A percentile compares a stretch with the other conserved stretches of the same genome.
phyloP scores from a whole-genome alignment of 2,113 vertebrate genomes.

The Pithys albifrons region DNA sequence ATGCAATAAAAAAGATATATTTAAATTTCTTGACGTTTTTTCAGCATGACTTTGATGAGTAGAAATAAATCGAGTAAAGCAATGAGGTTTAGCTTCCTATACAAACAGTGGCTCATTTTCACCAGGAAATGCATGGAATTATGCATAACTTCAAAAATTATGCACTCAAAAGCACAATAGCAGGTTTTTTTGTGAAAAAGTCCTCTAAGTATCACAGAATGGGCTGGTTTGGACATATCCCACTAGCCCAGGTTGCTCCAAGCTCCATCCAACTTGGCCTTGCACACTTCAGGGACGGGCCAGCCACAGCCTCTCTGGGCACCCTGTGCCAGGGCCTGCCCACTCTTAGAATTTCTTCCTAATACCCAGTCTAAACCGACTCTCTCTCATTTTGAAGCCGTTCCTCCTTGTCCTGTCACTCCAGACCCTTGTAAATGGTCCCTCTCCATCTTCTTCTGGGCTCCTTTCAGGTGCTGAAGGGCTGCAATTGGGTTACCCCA shows the following conservation, averaged over 20 bases:
- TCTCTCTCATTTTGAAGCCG: not conserved
- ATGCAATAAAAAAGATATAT: not conserved
- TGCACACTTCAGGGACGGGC: not conserved
- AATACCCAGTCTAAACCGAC: not conserved
- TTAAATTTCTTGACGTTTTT: not conserved
- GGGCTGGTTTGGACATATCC: not conserved
- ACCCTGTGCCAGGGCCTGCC: not conserved
- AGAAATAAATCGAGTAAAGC: not conserved
- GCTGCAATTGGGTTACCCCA: accelerated
- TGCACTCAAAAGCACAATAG: not conserved
- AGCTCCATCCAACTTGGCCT: accelerated
- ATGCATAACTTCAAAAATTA: not conserved
- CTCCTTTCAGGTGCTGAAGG: not conserved
- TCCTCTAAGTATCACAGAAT: not conserved
- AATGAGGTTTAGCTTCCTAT: not conserved
- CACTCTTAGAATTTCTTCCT: not conserved
- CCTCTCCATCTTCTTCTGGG: not conserved
- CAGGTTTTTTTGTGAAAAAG: not conserved
- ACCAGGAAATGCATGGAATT: not conserved
- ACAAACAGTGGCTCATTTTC: not conserved
- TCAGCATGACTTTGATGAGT: not conserved
- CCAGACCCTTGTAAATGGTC: not conserved
- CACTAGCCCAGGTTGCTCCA: accelerated
- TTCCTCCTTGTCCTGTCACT: not conserved
- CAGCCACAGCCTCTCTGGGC: not conserved